phyloP scores from a whole-genome alignment of 2,797 vertebrate species.

The Crocodylus rhombifer region DNA sequence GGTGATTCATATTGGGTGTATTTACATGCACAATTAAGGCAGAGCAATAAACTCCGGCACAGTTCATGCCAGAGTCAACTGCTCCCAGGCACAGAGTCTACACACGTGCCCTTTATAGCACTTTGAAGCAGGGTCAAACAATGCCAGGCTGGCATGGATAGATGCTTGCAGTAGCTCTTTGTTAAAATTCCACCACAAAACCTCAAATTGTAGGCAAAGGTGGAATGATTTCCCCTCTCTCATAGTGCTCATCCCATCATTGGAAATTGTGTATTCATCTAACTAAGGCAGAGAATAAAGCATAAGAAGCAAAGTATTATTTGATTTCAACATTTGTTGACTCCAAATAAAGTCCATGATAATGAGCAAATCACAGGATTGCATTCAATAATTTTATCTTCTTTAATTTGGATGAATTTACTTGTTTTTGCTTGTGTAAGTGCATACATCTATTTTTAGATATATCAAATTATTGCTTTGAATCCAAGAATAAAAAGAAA shows the following conservation, averaged over 20 bases:
- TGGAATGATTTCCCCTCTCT: not conserved
- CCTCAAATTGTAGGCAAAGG: not conserved
- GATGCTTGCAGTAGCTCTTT: not conserved
- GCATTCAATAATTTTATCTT: not conserved
- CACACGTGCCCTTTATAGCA: too few relatives aligned
- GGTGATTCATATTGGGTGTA: not conserved
- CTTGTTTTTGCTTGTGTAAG: not conserved
- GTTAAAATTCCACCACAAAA: not conserved
- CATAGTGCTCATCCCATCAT: not conserved
- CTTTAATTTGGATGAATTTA: not conserved
- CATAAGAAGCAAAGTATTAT: not conserved
- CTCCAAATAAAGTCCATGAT: not conserved
- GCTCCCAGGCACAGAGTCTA: too few relatives aligned
- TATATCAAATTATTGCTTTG: not conserved
- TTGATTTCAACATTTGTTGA: not conserved
- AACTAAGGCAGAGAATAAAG: not conserved
- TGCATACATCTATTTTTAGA: not conserved
- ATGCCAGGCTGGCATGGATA: accelerated
- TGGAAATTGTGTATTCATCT: not conserved
- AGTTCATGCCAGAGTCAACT: too few relatives aligned
- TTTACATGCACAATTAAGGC: too few relatives aligned
- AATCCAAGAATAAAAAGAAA: not conserved
- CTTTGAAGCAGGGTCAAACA: not conserved
- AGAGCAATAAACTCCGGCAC: too few relatives aligned
- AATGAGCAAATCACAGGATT: accelerated